Base-by-base conservation (phyloP, 2,113 vertebrate genomes). In the Mobula birostris region DNA sequence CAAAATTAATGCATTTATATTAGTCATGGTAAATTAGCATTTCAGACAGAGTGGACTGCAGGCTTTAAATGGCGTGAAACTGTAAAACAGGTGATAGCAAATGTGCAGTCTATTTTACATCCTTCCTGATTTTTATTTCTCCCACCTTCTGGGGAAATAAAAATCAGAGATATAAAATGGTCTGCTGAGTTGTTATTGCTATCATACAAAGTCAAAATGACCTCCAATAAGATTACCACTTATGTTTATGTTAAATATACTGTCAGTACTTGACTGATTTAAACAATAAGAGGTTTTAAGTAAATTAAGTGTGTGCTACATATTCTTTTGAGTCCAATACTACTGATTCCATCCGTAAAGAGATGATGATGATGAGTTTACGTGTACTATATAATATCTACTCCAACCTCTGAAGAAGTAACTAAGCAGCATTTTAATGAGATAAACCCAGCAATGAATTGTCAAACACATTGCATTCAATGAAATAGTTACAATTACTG, bases 201-300 rank as follows among this genome's bases (percentile, higher is more conserved):
- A 88, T n/a, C 58, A 14, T 29, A 63, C 83, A 88, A 63, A 61
- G 48, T 88, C 85, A 90, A 15, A 90, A 90, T 90, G 63, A 90
- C 85, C 61, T 32, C 61, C 85, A 66, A n/a, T 90, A 68, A 68
- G 61, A 66, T 90, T 68, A 8, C 6, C 29, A 66, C 27, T 32
- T 32, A 90, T 90, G 61, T 29, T 66, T 90, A 15, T 32, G 7
- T 90, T 90, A 36, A 88, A 63, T n/a, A 29, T 27, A 88, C 5
- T 15, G 14, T 27, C 12, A 63, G 2, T 90, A 90, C 61, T 90
- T 68, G n/a, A 2, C 61, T 68, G 61, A n/a, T 66, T 1, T 32
- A 66, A 32, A 19, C 85, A 90, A 19, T 15, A 29, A 90, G 61
- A 29, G 14, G 29, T 66, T 61, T 63, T 19, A 90, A 74, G 21